phyloP scores from a whole-genome alignment of 1,140 invertebrate species.

The Chlorops oryzae region DNA sequence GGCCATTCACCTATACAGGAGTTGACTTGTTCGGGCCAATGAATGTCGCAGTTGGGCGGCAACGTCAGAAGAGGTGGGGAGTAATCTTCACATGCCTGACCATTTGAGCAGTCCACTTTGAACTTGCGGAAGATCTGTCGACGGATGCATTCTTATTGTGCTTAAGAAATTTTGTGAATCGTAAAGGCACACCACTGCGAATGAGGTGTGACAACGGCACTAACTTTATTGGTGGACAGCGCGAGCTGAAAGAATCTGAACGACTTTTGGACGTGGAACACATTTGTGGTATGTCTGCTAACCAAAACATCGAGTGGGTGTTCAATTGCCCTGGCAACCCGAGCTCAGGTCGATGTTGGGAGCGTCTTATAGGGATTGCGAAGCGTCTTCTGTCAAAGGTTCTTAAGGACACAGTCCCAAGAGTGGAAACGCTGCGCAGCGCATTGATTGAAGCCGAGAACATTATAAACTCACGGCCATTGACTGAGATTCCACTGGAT shows the following conservation, averaged over 20 bases:
- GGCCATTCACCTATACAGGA: conserved; percentile 12
- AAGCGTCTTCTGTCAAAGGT: conserved; percentile 1
- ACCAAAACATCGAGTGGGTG: conserved; percentile 20
- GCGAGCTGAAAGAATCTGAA: conserved; percentile 18
- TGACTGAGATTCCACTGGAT: conserved; percentile 30
- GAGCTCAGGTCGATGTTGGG: conserved; percentile 23
- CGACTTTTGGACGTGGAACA: background rate
- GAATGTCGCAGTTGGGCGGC: conserved; percentile 14
- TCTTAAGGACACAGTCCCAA: background rate
- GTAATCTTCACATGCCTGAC: conserved; percentile 24
- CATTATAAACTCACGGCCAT: conserved; percentile 31
- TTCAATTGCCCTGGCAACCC: conserved; percentile 31
- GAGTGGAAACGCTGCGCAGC: conserved; percentile 9
- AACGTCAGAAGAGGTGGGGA: conserved; percentile 22
- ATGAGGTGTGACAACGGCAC: conserved; percentile 43
- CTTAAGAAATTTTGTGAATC: conserved; percentile 19
- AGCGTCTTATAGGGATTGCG: conserved; percentile 18
- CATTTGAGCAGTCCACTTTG: conserved; percentile 18
- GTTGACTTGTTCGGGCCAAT: conserved; percentile 12
- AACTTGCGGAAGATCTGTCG: conserved; percentile 13
- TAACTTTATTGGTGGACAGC: conserved; percentile 37
- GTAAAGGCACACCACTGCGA: conserved; percentile 19
- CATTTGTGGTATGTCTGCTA: background rate
- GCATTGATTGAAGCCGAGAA: conserved; percentile 29
- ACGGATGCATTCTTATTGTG: conserved; percentile 15